Base-by-base conservation (phyloP, 2,888 invertebrate species). In the Melanophora roralis region DNA sequence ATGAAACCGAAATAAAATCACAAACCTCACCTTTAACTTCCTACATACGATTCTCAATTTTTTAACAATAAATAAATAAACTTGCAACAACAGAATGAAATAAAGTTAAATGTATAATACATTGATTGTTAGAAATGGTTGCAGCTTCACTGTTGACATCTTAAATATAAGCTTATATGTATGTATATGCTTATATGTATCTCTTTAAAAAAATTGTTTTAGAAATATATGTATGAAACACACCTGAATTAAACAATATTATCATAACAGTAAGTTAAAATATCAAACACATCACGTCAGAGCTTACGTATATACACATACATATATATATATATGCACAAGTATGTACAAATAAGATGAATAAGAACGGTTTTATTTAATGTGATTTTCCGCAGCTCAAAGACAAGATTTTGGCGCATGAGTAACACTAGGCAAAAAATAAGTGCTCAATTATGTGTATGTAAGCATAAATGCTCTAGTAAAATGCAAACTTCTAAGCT, bases 1-100 rank as follows among this genome's bases (percentile, higher is more conserved):
- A 80, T 75, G 65, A 79, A 75, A 79, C 60, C 62, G 75, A 80
- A 80, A 80, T 81, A 74, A 78, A 81, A 79, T 72, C 76, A 79
- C 73, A 83, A 85, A 86, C 86, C 86, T 86, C 87, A 87, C 86
- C 86, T 86, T 86, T 86, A 87, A 86, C 86, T 85, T 86, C 86
- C 86, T 87, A 86, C 86, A 86, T 86, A 85, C 87, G 69, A 75
- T 78, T 53, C 53, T 79, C 71, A 55, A 40, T 64, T 69, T 55
- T 16, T 53, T 16, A 75, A 0, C 47, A 40, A 65, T 12, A 36
- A 57, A 21, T 19, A 55, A 27, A 27, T 6, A 27, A 27, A 65
- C 43, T 27, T 38, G n/a, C 55, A 60, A 60, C 16, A 34, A 55
- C 43, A 51, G 3, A 43, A 49, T 51, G 45, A 57, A 64, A 55